Percentiles rank a stretch among this genome's conserved stretches.
These are phyloP conservation scores for Pteronotus mesoamericanus DNA, from an alignment of 2,797 vertebrate species.

Conservation along the genomic window DNA sequence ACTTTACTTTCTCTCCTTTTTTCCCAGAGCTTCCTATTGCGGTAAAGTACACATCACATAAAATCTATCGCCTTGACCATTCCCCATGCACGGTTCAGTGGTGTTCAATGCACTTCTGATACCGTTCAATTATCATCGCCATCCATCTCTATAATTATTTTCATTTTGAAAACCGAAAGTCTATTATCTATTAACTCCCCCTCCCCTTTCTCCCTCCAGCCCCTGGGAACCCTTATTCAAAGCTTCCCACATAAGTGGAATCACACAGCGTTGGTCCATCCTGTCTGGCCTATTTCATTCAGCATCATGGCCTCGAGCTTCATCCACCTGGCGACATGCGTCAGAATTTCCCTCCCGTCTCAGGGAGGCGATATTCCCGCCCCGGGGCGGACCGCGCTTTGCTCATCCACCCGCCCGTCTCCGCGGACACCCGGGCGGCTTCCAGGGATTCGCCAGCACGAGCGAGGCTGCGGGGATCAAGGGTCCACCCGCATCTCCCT, in stretches of 20 bases:
- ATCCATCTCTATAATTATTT: background rate
- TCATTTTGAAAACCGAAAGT: background rate
- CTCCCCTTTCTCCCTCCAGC: too few species aligned
- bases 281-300: background rate
- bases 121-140: rapidly evolving
- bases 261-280: background rate
- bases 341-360: background rate
- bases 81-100: background rate
- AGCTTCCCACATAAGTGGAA: background rate
- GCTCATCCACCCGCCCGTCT: background rate
- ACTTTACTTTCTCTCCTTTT: too few species aligned
- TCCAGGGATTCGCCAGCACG: background rate
- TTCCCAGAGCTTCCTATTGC: too few species aligned
- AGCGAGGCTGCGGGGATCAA: background rate
- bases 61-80: background rate
- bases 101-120: background rate
- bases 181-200: background rate
- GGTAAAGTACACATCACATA: background rate
- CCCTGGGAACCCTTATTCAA: too few species aligned
- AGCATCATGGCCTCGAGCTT: background rate
- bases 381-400: background rate
- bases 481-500: background rate
- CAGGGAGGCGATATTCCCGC: too few species aligned
- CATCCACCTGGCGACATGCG: too few species aligned
- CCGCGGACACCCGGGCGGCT: background rate